Evolutionary conservation across 2,797 vertebrate species (phyloP).

Genomic region (Emys orbicularis): DNA sequence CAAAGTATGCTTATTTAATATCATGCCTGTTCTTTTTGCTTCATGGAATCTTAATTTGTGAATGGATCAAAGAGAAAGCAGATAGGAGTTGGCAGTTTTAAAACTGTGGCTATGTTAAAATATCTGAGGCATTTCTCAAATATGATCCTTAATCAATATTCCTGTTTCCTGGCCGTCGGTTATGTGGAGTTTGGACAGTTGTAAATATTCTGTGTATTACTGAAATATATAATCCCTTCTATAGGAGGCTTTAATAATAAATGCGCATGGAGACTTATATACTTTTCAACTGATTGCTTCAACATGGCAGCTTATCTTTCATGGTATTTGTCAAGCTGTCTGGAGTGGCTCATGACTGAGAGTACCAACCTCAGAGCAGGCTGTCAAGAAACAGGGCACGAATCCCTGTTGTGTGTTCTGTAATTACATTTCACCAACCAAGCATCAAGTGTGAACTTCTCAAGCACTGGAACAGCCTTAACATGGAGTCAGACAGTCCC

Average conservation of each 20-base stretch:
- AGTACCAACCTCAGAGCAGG: background rate
- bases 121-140: conserved; percentile 66
- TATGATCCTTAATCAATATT: conserved; percentile 53
- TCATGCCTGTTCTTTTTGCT: background rate
- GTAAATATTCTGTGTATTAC: conserved; percentile 74
- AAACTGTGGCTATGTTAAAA: background rate
- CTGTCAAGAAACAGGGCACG: background rate
- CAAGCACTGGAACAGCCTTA: background rate
- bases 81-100: conserved; percentile 41
- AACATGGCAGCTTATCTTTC: conserved; percentile 16
- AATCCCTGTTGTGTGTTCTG: background rate
- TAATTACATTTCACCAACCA: background rate
- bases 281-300: conserved; percentile 14
- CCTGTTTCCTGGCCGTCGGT: conserved; percentile 72
- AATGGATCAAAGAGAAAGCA: conserved; percentile 50
- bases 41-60: conserved; percentile 25
- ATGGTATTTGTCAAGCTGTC: background rate
- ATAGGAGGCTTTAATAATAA: conserved; percentile 43
- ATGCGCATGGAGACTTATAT: background rate
- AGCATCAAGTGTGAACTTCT: background rate
- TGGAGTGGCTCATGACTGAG: background rate
- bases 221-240: conserved; percentile 57
- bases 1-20: background rate
- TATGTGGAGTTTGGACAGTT: conserved; percentile 65
- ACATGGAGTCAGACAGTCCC: background rate